Conservation (phyloP, 1,140 invertebrate species). For the Drosophila nigrodunni region DNA sequence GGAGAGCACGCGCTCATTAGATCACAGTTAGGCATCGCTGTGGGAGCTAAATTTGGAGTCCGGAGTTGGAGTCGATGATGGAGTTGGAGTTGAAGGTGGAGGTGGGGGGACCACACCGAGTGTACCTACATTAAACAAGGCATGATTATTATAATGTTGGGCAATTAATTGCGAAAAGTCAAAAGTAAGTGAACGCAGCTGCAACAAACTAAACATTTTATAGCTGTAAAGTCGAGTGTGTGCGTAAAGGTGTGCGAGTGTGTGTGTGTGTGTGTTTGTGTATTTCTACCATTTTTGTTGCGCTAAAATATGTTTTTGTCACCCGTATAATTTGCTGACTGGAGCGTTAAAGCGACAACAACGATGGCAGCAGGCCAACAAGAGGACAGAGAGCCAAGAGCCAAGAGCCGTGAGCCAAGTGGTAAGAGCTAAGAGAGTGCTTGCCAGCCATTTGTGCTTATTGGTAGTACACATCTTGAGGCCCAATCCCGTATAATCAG, state of each 20-base stretch:
- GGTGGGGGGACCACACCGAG: slow-evolving; percentile 52
- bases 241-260: slow-evolving; percentile 38
- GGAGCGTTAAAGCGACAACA: slow-evolving; percentile 79
- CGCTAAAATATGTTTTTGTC: slow-evolving; percentile 75
- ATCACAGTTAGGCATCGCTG: slow-evolving; percentile 41
- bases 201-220: slow-evolving; percentile 56
- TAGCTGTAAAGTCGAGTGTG: slow-evolving; percentile 53
- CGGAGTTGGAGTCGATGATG: neutral
- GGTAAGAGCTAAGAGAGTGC: slow-evolving; percentile 8
- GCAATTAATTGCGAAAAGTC: slow-evolving; percentile 79
- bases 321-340: slow-evolving; percentile 77
- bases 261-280: slow-evolving; percentile 49
- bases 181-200: slow-evolving; percentile 53
- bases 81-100: slow-evolving; percentile 20
- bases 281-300: slow-evolving; percentile 62
- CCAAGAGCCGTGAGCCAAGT: slow-evolving; percentile 1
- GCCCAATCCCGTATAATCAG: slow-evolving; percentile 75
- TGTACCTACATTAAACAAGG: slow-evolving; percentile 71
- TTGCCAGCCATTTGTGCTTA: slow-evolving; percentile 51
- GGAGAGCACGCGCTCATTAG: slow-evolving; percentile 78
- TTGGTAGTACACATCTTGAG: slow-evolving; percentile 63
- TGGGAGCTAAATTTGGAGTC: slow-evolving; percentile 32
- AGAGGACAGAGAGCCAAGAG: neutral
- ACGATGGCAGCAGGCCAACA: slow-evolving; percentile 44
- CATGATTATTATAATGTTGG: slow-evolving; percentile 75